Conservation (phyloP, 2,113 vertebrate species). For the Apaloderma vittatum region DNA sequence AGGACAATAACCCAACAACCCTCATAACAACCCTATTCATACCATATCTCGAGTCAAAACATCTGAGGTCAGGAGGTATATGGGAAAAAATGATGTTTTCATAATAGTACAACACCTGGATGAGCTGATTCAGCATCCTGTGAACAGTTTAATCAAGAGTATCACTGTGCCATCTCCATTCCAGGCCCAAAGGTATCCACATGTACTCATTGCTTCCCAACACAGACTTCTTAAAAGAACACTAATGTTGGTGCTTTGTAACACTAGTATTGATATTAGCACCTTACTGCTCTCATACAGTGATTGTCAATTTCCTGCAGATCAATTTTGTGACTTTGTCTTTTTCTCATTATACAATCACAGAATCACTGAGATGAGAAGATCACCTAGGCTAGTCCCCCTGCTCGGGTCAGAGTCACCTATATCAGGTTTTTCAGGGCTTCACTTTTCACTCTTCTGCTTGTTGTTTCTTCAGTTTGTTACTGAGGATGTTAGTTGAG, state of each 20-base stretch:
- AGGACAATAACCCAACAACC: too few species aligned
- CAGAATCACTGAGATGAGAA: neutral
- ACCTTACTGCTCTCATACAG: neutral
- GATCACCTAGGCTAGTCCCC: accelerated
- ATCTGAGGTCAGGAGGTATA: neutral
- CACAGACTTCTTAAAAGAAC: neutral
- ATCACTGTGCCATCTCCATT: neutral
- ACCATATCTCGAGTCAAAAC: neutral
- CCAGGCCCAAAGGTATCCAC: neutral
- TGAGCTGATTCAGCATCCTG: neutral
- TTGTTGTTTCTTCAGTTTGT: too few species aligned
- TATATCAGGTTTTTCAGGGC: too few species aligned
- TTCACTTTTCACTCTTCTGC: too few species aligned
- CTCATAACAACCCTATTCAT: neutral
- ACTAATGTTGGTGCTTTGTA: neutral
- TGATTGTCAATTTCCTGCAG: neutral
- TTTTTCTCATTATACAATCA: neutral
- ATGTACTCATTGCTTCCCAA: neutral
- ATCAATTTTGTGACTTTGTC: neutral
- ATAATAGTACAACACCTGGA: neutral
- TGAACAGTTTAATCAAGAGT: neutral
- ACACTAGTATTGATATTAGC: neutral
- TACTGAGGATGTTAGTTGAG: too few species aligned
- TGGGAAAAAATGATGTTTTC: neutral
- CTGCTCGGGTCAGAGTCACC: neutral